Evolutionary conservation across 2,113 vertebrate species (phyloP), one percentile per base, ranked within the genome.

Genomic region (Apeltes quadracus): DNA sequence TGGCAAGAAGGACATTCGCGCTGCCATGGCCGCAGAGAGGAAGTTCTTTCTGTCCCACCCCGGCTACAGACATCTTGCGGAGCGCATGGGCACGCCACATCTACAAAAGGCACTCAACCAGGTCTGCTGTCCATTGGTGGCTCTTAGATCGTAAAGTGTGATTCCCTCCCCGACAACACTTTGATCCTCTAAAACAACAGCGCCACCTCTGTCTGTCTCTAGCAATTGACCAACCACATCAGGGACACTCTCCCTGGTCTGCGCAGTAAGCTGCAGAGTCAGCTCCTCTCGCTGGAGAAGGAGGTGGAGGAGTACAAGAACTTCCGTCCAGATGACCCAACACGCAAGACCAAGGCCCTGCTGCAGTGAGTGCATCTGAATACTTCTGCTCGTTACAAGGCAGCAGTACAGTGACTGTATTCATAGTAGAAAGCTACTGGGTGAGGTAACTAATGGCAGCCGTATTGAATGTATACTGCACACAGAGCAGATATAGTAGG

Each of bases 201-300:
- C 5, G 8, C 11, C 15, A 1, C 15, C 22, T 43, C 27, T 78
- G 7, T 59, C 13, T 63, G 20, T 16, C 39, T 63, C 0, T 62
- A 99, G 97, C 97, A 99, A 99, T 78, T 99, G 77, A 99, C 97
- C 78, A 99, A 99, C 89, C 97, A 99, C 93, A 99, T 99, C 73
- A 95, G 98, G 50, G 98, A 99, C 83, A 96, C 97, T 0, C 90
- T 99, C 69, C 98, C 98, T 0, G 88, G 96, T 0, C 92, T 99
- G 76, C 95, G 98, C 4, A 98, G 95, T 90, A 99, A 99, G 23
- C 93, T 99, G 0, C 98, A 99, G 93, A 97, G 96, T 81, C 98
- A 99, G 89, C 92, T 98, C 54, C 94, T 99, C 0, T 98, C 96
- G 3, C 90, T 99, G 85, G 97, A 99, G 80, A 99, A 99, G 88